These are phyloP conservation scores for Eubucco bourcierii DNA, from an alignment of 2,113 vertebrate species.

Conservation along the genomic window DNA sequence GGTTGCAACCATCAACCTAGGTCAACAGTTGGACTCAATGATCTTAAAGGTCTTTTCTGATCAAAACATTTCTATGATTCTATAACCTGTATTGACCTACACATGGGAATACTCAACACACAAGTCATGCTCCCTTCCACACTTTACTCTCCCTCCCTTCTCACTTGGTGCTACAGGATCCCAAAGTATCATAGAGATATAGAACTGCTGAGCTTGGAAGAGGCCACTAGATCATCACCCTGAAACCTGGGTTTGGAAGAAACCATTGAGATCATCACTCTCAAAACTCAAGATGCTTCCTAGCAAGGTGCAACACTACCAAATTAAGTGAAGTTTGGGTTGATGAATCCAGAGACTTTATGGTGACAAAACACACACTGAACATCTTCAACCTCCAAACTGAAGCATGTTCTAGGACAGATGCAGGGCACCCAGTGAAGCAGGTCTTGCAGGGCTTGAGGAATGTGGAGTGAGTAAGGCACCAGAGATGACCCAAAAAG, in stretches of 20 bases:
- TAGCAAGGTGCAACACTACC: background rate
- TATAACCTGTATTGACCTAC: background rate
- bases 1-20: too few species aligned
- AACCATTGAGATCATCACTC: too few species aligned
- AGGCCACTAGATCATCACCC: too few species aligned
- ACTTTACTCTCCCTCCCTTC: background rate
- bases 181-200: too few species aligned
- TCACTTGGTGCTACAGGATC: background rate
- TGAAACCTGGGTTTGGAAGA: too few species aligned
- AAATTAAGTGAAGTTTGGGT: background rate
- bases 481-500: background rate
- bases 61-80: too few species aligned
- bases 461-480: background rate
- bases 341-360: background rate
- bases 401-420: accelerated
- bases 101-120: accelerated
- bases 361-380: accelerated
- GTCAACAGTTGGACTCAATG: too few species aligned
- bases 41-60: too few species aligned
- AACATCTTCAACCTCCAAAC: background rate
- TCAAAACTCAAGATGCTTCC: background rate
- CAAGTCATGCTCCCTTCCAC: background rate
- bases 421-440: background rate
- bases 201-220: too few species aligned
- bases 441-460: background rate